Percentiles rank a stretch among this genome's conserved stretches.
phyloP scores from a whole-genome alignment of 1,140 invertebrate genomes.

The Oncopodura yosiiana region DNA sequence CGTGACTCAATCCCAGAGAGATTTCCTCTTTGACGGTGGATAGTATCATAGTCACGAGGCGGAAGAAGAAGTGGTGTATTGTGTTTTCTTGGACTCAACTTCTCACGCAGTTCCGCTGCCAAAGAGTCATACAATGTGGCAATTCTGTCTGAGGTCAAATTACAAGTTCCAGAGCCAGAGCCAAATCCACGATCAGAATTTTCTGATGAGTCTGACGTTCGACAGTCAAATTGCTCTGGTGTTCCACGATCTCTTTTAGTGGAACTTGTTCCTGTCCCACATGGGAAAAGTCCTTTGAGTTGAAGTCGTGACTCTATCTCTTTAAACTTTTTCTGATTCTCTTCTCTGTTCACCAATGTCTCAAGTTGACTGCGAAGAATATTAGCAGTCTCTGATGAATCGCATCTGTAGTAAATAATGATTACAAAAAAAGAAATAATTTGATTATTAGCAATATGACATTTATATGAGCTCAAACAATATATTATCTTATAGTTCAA shows the following conservation, averaged over 20 bases:
- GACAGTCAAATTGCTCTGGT: conserved; percentile 33
- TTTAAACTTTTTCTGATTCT: conserved; percentile 74
- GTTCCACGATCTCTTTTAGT: conserved; percentile 28
- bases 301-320: conserved; percentile 59
- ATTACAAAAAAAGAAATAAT: conserved; percentile 12
- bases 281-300: conserved; percentile 40
- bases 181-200: conserved; percentile 37
- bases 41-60: conserved; percentile 85
- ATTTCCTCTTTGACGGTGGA: conserved; percentile 68
- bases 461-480: background rate
- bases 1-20: conserved; percentile 66
- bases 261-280: conserved; percentile 13
- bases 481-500: background rate
- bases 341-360: conserved; percentile 67
- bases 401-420: conserved; percentile 51
- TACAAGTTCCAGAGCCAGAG: conserved; percentile 31
- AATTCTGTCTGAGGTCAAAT: conserved; percentile 45
- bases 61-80: conserved; percentile 67
- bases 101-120: conserved; percentile 78
- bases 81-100: conserved; percentile 49
- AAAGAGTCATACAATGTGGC: conserved; percentile 76
- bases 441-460: background rate
- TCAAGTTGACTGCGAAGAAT: conserved; percentile 71
- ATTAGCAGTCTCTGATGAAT: conserved; percentile 82
- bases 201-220: conserved; percentile 33